A percentile compares a stretch with the other conserved stretches of the same genome.
phyloP scores from a whole-genome alignment of 37 sponge, comb jelly and placozoan species.

The Oopsacas minuta region DNA sequence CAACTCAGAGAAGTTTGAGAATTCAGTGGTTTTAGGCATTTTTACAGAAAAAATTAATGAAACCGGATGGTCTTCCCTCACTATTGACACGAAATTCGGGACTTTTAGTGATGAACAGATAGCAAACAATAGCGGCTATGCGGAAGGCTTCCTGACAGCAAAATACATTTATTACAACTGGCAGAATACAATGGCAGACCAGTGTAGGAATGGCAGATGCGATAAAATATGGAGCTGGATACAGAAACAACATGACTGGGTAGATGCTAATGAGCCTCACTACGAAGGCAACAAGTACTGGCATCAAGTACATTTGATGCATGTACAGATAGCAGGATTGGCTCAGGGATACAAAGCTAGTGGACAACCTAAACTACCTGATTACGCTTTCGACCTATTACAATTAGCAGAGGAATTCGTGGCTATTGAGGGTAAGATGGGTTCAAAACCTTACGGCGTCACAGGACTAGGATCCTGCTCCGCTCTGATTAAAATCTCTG shows the following conservation, averaged over 20 bases:
- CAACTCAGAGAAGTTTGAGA: background rate
- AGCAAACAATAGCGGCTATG: slow-evolving; percentile 61
- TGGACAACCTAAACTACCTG: slow-evolving; percentile 28
- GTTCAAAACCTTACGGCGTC: background rate
- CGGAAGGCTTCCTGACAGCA: slow-evolving; percentile 66
- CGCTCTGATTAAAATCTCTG: slow-evolving; percentile 70
- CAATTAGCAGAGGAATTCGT: slow-evolving; percentile 67
- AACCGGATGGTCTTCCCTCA: background rate
- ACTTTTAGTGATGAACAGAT: slow-evolving; percentile 33
- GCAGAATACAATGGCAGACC: slow-evolving; percentile 45
- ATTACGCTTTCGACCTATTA: slow-evolving; percentile 43
- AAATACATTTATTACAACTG: slow-evolving; percentile 49
- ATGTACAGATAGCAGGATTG: slow-evolving; percentile 45
- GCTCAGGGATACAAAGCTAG: slow-evolving; percentile 34
- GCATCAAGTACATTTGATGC: slow-evolving; percentile 41
- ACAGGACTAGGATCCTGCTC: slow-evolving; percentile 73
- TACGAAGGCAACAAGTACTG: slow-evolving; percentile 37
- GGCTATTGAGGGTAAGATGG: slow-evolving; percentile 47
- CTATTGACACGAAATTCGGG: background rate
- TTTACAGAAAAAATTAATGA: background rate
- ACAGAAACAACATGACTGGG: background rate
- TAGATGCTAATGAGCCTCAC: slow-evolving; percentile 23
- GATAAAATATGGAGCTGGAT: slow-evolving; percentile 35
- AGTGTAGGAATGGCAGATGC: slow-evolving; percentile 42
- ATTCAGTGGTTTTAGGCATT: background rate